Conservation (phyloP, 2,888 invertebrate genomes). For the Oithona nana region DNA sequence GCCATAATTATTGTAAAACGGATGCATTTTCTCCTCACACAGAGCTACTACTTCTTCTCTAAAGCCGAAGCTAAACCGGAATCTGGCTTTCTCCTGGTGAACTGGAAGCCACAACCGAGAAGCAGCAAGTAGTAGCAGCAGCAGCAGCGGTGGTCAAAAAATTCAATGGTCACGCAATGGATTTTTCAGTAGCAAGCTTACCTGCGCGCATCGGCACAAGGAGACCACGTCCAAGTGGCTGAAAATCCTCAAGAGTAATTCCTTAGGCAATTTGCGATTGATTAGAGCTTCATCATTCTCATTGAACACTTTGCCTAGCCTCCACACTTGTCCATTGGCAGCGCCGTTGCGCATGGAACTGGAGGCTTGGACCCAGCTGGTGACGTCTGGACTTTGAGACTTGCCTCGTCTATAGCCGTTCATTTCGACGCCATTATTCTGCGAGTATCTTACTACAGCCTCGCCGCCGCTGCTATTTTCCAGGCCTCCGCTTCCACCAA, state of each 20-base stretch:
- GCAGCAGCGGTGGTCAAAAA: too few relatives aligned
- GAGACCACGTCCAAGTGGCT: conserved; percentile 91
- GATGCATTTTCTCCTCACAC: too few relatives aligned
- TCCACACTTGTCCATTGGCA: background rate
- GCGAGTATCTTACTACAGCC: too few relatives aligned
- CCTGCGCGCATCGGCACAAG: conserved; percentile 78
- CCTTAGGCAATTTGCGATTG: conserved; percentile 88
- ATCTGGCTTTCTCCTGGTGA: too few relatives aligned
- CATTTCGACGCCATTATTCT: background rate
- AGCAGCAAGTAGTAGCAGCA: too few relatives aligned
- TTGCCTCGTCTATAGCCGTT: background rate
- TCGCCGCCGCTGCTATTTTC: too few relatives aligned
- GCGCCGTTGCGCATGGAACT: background rate
- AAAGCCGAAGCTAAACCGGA: too few relatives aligned
- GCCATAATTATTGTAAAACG: too few relatives aligned
- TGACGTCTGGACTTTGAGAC: background rate
- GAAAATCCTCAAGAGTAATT: conserved; percentile 73
- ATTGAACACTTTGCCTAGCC: conserved; percentile 20
- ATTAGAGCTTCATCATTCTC: conserved; percentile 64
- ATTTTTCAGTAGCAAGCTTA: conserved; percentile 25
- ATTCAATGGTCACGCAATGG: conserved; percentile 22
- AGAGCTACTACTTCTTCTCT: too few relatives aligned
- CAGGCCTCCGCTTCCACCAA: too few relatives aligned
- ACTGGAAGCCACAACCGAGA: too few relatives aligned
- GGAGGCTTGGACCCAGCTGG: background rate